Conservation (phyloP, 2,113 vertebrate genomes). For the Carassius carassius region DNA sequence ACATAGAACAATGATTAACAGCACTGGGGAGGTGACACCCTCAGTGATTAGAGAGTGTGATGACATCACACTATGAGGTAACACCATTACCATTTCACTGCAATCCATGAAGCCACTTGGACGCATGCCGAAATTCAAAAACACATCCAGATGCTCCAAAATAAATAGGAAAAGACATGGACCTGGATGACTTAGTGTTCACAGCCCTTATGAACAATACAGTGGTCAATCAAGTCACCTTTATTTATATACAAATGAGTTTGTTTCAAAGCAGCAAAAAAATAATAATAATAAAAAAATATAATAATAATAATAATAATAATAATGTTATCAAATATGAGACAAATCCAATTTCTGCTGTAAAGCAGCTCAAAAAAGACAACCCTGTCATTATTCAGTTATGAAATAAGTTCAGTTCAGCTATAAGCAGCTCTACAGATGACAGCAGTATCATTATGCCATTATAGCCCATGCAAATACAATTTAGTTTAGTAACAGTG, state of each 20-base stretch:
- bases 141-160: slow-evolving; percentile 9
- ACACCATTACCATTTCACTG: background rate
- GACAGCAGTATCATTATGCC: too few relatives aligned
- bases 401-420: too few relatives aligned
- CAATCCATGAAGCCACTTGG: background rate
- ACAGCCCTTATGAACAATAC: background rate
- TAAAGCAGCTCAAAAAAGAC: too few relatives aligned
- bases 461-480: too few relatives aligned
- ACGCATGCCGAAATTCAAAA: background rate
- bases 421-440: too few relatives aligned
- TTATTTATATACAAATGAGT: background rate
- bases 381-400: too few relatives aligned
- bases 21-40: background rate
- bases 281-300: too few relatives aligned
- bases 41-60: background rate
- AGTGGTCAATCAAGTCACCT: background rate
- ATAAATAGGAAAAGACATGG: background rate
- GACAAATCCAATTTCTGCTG: too few relatives aligned
- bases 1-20: slow-evolving; percentile 15
- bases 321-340: too few relatives aligned
- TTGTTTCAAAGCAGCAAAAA: background rate
- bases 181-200: background rate
- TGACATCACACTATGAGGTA: slow-evolving; percentile 9
- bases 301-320: too few relatives aligned
- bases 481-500: too few relatives aligned